phyloP scores from a whole-genome alignment of 2,888 invertebrate genomes.

The Aspidapion aeneum region DNA sequence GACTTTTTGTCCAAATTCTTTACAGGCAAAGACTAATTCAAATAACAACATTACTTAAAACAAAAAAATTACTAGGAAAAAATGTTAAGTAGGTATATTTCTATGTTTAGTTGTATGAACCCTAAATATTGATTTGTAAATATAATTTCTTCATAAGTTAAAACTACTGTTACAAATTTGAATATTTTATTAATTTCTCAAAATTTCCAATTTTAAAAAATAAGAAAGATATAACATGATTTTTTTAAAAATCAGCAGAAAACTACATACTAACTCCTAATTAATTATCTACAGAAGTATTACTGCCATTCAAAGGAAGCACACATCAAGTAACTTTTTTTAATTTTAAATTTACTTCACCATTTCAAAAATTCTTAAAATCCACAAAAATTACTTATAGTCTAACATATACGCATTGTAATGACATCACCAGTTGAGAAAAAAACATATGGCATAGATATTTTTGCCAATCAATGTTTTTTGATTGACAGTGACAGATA shows the following conservation, averaged over 20 bases:
- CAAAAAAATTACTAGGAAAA: not conserved
- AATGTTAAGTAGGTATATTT: not conserved
- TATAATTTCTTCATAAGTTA: not conserved
- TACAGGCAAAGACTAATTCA: conserved; percentile 57
- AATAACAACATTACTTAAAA: not conserved
- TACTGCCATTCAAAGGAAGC: too few species aligned
- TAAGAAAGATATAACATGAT: not conserved
- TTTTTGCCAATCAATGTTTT: too few species aligned
- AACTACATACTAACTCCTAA: not conserved
- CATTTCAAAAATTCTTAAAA: too few species aligned
- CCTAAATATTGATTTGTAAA: not conserved
- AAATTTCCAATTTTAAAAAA: not conserved
- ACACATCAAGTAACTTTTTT: too few species aligned
- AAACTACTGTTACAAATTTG: not conserved
- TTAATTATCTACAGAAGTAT: not conserved
- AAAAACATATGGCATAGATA: too few species aligned
- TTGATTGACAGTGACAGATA: too few species aligned
- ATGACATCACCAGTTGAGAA: too few species aligned
- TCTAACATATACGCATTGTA: too few species aligned
- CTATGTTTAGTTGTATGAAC: too few species aligned
- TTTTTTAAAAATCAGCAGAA: not conserved
- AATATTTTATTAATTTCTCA: not conserved
- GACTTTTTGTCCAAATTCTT: conserved; percentile 93
- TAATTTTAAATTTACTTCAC: too few species aligned
- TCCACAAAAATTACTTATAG: too few species aligned